Evolutionary conservation across 2,797 vertebrate genomes (phyloP).

Genomic region (Austrolebias charrua): DNA sequence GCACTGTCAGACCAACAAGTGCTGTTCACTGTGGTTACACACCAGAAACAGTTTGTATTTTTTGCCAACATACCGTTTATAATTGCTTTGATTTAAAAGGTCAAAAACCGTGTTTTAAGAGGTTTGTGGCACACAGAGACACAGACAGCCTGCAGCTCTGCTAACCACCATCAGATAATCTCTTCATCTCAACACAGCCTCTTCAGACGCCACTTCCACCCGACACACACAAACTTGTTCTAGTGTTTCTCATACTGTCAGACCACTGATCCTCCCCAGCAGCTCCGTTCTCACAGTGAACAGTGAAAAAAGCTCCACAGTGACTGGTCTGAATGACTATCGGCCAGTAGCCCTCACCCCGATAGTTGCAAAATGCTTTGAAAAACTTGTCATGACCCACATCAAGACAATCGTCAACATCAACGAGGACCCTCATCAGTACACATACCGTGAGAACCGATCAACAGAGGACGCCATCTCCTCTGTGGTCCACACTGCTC

Average conservation of each 20-base stretch:
- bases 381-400: no score
- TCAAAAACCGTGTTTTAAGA: slow-evolving; percentile 5
- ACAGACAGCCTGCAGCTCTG: slow-evolving; percentile 15
- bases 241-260: slow-evolving; percentile 44
- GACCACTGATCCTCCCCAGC: slow-evolving; percentile 25
- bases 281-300: slow-evolving; percentile 8
- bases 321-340: no score
- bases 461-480: no score
- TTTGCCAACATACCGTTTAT: background rate
- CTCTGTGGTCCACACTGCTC: no score
- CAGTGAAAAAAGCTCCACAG: no score
- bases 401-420: no score
- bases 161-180: slow-evolving; percentile 30
- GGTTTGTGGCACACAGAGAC: background rate
- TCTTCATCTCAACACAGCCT: slow-evolving; percentile 26
- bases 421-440: no score
- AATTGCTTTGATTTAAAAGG: background rate
- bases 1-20: background rate
- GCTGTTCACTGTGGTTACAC: background rate
- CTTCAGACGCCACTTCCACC: slow-evolving; percentile 50
- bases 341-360: no score
- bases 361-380: no score
- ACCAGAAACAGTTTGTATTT: background rate
- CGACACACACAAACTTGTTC: slow-evolving; percentile 20
- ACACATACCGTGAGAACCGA: no score